These are phyloP conservation scores for Saimiri boliviensis DNA, from an alignment of 2,113 vertebrate genomes.

Conservation along the genomic window DNA sequence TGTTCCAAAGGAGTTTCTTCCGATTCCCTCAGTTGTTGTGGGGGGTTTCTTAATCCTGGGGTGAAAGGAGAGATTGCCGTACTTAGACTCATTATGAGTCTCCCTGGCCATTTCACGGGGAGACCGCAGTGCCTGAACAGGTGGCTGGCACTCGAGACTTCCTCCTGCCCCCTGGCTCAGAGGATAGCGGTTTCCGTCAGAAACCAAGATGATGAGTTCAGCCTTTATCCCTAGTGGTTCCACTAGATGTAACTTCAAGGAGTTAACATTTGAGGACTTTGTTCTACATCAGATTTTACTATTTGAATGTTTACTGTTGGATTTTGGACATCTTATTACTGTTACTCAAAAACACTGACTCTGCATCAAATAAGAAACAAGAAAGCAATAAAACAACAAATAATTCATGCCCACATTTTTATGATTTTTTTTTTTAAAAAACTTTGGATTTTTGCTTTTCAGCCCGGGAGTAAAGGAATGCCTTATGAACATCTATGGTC, in stretches of 20 bases:
- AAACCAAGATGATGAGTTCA: background rate
- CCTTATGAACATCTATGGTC: background rate
- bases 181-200: background rate
- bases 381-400: constrained; percentile 81
- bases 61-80: background rate
- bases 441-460: background rate
- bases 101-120: background rate
- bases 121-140: background rate
- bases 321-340: constrained; percentile 71
- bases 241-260: constrained; percentile 33
- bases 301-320: constrained; percentile 66
- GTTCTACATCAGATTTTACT: constrained; percentile 41
- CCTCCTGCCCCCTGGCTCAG: background rate
- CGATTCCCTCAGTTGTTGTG: no score
- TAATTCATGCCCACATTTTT: constrained; percentile 21
- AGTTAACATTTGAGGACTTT: constrained; percentile 54
- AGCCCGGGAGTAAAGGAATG: background rate
- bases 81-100: background rate
- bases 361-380: constrained; percentile 63
- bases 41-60: background rate
- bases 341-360: constrained; percentile 64
- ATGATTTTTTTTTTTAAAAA: constrained; percentile 15
- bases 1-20: background rate
- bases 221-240: background rate
- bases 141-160: background rate